Percentiles rank a stretch among this genome's conserved stretches.
Evolutionary conservation across 2,113 vertebrate genomes (phyloP).

Genomic region (Stegostoma tigrinum): DNA sequence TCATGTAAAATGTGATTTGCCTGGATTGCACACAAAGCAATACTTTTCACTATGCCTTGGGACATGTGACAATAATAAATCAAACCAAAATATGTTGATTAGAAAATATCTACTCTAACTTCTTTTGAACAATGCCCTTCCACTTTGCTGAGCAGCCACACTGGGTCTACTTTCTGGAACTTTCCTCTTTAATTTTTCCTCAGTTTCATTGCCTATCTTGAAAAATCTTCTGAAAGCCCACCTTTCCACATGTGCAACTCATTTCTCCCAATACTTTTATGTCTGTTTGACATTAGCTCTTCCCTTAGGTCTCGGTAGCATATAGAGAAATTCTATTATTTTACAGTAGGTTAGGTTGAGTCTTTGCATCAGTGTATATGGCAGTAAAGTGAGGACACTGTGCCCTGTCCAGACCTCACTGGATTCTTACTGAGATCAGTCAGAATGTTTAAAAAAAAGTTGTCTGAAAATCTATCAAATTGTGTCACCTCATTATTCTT

Average conservation of each 20-base stretch:
- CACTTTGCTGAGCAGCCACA: neutral
- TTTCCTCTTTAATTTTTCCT: neutral
- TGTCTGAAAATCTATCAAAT: neutral
- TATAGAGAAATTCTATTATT: neutral
- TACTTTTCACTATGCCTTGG: too few species aligned
- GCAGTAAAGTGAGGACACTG: neutral
- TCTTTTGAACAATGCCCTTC: neutral
- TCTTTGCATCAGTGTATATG: too few species aligned
- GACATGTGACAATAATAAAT: too few species aligned
- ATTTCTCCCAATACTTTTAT: neutral
- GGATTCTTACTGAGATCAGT: neutral
- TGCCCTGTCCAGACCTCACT: neutral
- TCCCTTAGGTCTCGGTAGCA: neutral
- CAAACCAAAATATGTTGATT: too few species aligned
- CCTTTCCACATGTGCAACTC: neutral
- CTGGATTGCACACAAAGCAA: too few species aligned
- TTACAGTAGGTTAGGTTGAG: neutral
- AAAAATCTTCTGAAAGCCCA: neutral
- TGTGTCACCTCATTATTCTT: neutral
- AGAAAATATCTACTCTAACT: neutral
- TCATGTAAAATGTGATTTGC: too few species aligned
- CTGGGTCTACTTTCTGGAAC: neutral
- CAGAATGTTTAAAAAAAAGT: neutral
- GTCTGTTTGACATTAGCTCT: neutral
- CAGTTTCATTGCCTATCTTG: neutral